These are phyloP conservation scores for Metopia argyrocephala DNA, from an alignment of 2,888 invertebrate species.

Conservation along the genomic window DNA sequence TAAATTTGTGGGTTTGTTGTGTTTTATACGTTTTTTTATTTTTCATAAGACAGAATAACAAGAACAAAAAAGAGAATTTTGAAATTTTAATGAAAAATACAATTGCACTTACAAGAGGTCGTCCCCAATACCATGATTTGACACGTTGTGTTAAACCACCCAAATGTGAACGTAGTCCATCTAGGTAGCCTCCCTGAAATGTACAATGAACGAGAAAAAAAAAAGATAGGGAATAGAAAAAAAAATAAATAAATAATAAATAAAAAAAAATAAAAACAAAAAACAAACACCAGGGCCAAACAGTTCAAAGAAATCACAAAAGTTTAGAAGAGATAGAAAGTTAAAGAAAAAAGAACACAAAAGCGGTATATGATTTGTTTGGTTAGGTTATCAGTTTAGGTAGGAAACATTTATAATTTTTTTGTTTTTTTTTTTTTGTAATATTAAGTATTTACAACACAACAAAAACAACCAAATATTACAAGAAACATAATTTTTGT, in stretches of 20 bases:
- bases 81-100: constrained; percentile 67
- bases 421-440: not conserved
- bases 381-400: not conserved
- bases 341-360: constrained; percentile 41
- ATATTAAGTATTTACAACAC: constrained; percentile 32
- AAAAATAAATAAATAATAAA: constrained; percentile 29
- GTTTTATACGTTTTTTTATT: constrained; percentile 33
- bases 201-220: constrained; percentile 77
- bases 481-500: not conserved
- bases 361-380: constrained; percentile 21
- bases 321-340: not conserved
- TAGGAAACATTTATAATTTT: no score
- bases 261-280: constrained; percentile 15
- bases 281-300: not conserved
- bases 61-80: constrained; percentile 1
- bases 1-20: constrained; percentile 33
- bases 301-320: not conserved
- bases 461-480: constrained; percentile 1
- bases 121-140: constrained; percentile 98
- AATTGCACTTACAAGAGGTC: constrained; percentile 94
- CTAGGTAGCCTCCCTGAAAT: constrained; percentile 94
- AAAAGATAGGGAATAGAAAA: not conserved
- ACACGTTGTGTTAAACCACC: constrained; percentile 98
- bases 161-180: constrained; percentile 95
- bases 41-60: constrained; percentile 14